phyloP scores from a whole-genome alignment of 1,140 invertebrate species.

The Watersipora subatra region DNA sequence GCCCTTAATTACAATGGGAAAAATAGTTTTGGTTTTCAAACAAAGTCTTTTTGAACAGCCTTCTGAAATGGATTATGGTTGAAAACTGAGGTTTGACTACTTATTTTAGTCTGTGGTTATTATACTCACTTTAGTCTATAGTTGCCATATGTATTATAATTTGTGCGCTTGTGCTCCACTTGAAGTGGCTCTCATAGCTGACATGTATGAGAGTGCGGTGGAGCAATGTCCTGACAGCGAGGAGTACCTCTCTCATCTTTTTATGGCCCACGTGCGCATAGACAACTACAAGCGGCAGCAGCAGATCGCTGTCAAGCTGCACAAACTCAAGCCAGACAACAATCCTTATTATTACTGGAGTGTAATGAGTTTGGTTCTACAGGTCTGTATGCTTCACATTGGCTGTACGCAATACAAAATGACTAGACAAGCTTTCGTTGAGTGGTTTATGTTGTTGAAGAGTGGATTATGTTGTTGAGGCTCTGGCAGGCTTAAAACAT shows the following conservation, averaged over 20 bases:
- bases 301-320: slow-evolving; percentile 69
- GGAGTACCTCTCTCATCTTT: slow-evolving; percentile 79
- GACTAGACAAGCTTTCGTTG: neutral
- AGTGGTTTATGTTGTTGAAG: neutral
- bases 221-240: slow-evolving; percentile 74
- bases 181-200: slow-evolving; percentile 54
- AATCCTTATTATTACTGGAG: slow-evolving; percentile 97
- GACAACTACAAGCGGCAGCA: slow-evolving; percentile 83
- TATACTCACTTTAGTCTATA: too few species aligned
- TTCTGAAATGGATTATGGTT: too few species aligned
- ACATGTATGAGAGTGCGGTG: slow-evolving; percentile 73
- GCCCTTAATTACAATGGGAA: too few species aligned
- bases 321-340: slow-evolving; percentile 70
- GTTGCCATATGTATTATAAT: too few species aligned
- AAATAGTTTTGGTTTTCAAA: too few species aligned
- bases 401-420: neutral
- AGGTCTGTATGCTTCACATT: slow-evolving; percentile 45
- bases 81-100: too few species aligned
- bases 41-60: too few species aligned
- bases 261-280: slow-evolving; percentile 84
- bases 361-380: slow-evolving; percentile 86
- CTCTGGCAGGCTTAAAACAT: neutral
- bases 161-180: too few species aligned
- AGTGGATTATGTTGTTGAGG: neutral
- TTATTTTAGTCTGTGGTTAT: too few species aligned